phyloP scores from a whole-genome alignment of 2,888 invertebrate genomes.

The Caprella mutica region DNA sequence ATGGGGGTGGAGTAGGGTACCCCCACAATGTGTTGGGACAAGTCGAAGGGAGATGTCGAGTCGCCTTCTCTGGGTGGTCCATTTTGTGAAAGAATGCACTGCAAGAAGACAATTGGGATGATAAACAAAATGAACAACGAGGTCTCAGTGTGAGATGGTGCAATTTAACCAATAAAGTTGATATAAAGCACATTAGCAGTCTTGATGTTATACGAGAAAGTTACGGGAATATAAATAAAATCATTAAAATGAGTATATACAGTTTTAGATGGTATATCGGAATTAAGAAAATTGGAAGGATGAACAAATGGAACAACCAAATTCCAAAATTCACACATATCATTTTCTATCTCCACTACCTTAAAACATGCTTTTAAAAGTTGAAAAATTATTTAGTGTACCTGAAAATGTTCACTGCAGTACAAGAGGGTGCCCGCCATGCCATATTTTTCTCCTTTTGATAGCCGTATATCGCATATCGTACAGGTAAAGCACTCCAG shows the following conservation, averaged over 20 bases:
- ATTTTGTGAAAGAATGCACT: slow-evolving; percentile 9
- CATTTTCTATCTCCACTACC: too few relatives aligned
- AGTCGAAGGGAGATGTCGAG: slow-evolving; percentile 22
- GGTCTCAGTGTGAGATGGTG: too few relatives aligned
- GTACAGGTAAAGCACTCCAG: slow-evolving; percentile 79
- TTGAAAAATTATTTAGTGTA: too few relatives aligned
- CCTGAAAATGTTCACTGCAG: slow-evolving; percentile 57
- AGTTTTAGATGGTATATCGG: not conserved
- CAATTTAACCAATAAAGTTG: too few relatives aligned
- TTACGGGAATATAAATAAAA: not conserved
- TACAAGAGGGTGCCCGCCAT: slow-evolving; percentile 67
- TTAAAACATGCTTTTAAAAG: too few relatives aligned
- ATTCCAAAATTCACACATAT: too few relatives aligned
- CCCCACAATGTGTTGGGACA: too few relatives aligned
- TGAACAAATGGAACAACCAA: too few relatives aligned
- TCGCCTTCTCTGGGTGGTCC: slow-evolving; percentile 16
- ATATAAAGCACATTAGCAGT: too few relatives aligned
- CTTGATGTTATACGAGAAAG: too few relatives aligned
- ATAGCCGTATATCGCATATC: slow-evolving; percentile 66
- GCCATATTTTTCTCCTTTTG: slow-evolving; percentile 61
- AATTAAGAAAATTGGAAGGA: not conserved
- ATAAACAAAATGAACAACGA: too few relatives aligned
- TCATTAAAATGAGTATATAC: slow-evolving; percentile 6
- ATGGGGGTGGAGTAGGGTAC: slow-evolving; percentile 27
- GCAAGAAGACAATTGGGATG: not conserved